Percentiles rank a stretch among this genome's conserved stretches.
Evolutionary conservation across 2,888 invertebrate species (phyloP).

Genomic region (Notodonta ziczac): DNA sequence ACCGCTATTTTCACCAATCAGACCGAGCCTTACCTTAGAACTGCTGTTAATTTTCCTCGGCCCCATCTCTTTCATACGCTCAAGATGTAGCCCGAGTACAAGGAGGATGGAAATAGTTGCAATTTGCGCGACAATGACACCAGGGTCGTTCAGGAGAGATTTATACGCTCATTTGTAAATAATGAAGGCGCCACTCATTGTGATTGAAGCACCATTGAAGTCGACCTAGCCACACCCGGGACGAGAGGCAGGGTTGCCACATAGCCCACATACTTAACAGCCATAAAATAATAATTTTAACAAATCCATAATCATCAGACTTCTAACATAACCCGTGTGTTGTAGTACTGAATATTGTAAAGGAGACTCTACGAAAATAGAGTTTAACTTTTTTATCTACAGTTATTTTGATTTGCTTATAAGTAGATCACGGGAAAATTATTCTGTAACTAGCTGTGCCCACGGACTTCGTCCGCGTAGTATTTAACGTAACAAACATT

Average conservation of each 20-base stretch:
- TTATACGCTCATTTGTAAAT: slow-evolving; percentile 81
- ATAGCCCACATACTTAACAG: not conserved
- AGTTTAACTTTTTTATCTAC: no score
- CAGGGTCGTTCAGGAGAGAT: slow-evolving; percentile 68
- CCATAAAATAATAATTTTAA: not conserved
- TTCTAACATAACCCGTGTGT: no score
- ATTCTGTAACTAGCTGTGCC: no score
- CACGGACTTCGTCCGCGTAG: no score
- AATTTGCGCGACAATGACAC: slow-evolving; percentile 58
- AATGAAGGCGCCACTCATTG: slow-evolving; percentile 82
- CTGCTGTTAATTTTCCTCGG: slow-evolving; percentile 37
- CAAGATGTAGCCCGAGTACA: slow-evolving; percentile 7
- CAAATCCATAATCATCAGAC: no score
- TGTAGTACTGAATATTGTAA: no score
- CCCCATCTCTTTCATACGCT: slow-evolving; percentile 25
- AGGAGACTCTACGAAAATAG: no score
- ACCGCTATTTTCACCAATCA: slow-evolving; percentile 15
- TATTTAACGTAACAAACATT: no score
- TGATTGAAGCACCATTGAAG: slow-evolving; percentile 74
- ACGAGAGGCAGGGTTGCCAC: slow-evolving; percentile 54
- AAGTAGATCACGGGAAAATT: no score
- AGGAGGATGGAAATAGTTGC: slow-evolving; percentile 38
- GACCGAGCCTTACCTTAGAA: slow-evolving; percentile 30
- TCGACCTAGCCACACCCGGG: slow-evolving; percentile 66
- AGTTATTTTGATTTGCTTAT: no score